Base-by-base conservation (phyloP, 2,113 vertebrate genomes). In the Hemiscyllium ocellatum region DNA sequence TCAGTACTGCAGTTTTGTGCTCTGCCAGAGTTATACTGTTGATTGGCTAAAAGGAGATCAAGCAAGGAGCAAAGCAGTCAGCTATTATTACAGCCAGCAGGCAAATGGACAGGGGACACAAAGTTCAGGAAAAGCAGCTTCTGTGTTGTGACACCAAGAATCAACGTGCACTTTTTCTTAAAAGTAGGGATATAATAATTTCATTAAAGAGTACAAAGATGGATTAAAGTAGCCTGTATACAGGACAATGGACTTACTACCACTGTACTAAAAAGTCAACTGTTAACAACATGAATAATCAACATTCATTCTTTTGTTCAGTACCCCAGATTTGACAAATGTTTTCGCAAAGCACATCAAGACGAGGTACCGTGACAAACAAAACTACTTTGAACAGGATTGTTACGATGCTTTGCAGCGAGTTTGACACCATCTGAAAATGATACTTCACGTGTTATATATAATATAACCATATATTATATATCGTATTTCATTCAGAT, bases 141-240 rank as follows among this genome's bases (percentile, higher is more conserved):
- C 33, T 20, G 20, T 37, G 52, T 56, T 69, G 37, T 69, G 66
- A 69, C 65, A 94, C 19, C 37, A 69, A 69, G 42, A 94, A 61
- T 90, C 87, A 90, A 94, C 65, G n/a, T 94, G 91, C 37, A 94
- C 66, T 94, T 94, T 69, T 90, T 89, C 87, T 90, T 61, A 56
- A 90, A 90, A 61, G 37, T 68, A 94, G 91, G 91, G 65, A 69
- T 83, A 83, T 94, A 69, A 94, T 69, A 17, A 94, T 94, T 94
- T 94, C 91, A 90, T 94, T 47, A 22, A 93, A 93, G 65, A 94
- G 42, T 94, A 69, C 91, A 94, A 69, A 94, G 66, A 69, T 94
- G 91, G 91, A 94, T 94, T 70, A 69, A 94, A 94, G 91, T 69
- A 70, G 91, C 91, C 66, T 94, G 33, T 69, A 42, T 47, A 94